Conservation (phyloP, 2,113 vertebrate genomes). For the Trochalopteron elliotii region DNA sequence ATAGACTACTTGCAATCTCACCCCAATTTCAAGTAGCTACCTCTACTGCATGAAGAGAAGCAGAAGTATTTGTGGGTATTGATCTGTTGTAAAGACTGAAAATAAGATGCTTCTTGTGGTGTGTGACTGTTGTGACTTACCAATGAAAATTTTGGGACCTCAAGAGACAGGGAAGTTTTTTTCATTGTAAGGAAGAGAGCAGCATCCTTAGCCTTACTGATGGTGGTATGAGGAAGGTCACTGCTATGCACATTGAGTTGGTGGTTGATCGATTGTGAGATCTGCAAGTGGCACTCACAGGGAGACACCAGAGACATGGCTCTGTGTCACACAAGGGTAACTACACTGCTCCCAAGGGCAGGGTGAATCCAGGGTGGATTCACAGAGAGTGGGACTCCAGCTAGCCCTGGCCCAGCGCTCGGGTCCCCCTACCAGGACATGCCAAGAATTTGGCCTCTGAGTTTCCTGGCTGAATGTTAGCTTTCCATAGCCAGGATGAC, state of each 20-base stretch:
- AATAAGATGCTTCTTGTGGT: not conserved
- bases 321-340: not conserved
- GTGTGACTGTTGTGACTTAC: not conserved
- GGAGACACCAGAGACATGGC: not conserved
- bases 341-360: not conserved
- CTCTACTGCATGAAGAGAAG: not conserved
- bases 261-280: not conserved
- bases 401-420: fast-evolving
- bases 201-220: not conserved
- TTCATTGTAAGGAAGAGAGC: not conserved
- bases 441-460: not conserved
- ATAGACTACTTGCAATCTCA: not conserved
- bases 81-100: not conserved
- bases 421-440: not conserved
- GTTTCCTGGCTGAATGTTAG: fast-evolving
- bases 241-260: fast-evolving
- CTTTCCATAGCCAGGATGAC: not conserved
- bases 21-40: not conserved
- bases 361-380: not conserved
- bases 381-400: fast-evolving
- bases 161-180: not conserved
- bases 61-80: not conserved
- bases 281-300: not conserved
- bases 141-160: not conserved
- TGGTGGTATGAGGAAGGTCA: not conserved